These are phyloP conservation scores for Heterodera carotae DNA, from an alignment of 1,140 invertebrate genomes.

Conservation along the genomic window DNA sequence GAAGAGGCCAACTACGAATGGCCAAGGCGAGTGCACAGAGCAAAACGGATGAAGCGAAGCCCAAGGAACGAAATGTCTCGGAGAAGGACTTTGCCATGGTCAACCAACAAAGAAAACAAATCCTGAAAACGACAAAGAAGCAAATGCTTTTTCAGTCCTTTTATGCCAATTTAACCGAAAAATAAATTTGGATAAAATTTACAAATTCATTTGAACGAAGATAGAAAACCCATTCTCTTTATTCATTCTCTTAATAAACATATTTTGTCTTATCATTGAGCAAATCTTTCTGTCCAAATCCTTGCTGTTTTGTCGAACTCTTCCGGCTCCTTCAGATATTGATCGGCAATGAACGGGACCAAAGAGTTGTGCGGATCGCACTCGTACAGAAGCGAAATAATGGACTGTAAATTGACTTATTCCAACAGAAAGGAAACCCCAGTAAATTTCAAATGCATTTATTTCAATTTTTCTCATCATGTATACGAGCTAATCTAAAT, in stretches of 20 bases:
- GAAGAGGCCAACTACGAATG: constrained; percentile 14
- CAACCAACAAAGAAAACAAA: background rate
- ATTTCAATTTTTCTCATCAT: background rate
- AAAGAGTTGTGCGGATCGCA: constrained; percentile 42
- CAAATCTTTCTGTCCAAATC: constrained; percentile 45
- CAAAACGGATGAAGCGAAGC: background rate
- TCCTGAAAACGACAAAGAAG: background rate
- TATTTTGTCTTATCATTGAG: constrained; percentile 25
- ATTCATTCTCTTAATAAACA: background rate
- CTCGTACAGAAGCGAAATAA: constrained; percentile 26
- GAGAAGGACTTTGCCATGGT: background rate
- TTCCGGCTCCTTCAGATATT: constrained; percentile 43
- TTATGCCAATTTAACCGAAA: too few species aligned
- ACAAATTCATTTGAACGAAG: background rate
- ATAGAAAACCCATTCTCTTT: background rate
- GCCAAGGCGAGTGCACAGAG: constrained; percentile 7
- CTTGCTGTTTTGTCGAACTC: constrained; percentile 46
- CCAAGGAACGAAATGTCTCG: background rate
- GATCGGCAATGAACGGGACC: constrained; percentile 35
- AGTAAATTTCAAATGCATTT: background rate
- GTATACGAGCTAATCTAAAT: background rate
- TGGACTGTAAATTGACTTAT: constrained; percentile 2
- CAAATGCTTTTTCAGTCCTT: too few species aligned
- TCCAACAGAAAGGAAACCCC: too few species aligned
- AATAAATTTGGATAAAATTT: background rate